Evolutionary conservation across 1,140 invertebrate genomes (phyloP).

Genomic region (roundworm (Caenorhabditis elegans)): WBcel235 BX284605.5:11091001-11091500

Average conservation of each 20-base stretch:
- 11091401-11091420: conserved; percentile 12
- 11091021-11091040: not conserved
- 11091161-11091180: not conserved
- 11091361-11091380: conserved; percentile 13
- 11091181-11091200: conserved; percentile 8
- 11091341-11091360: conserved; percentile 13
- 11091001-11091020: not conserved
- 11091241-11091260: conserved; percentile 8
- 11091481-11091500: not conserved
- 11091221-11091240: conserved; percentile 14
- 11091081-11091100: conserved; percentile 5
- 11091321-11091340: not conserved
- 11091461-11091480: conserved; percentile 46
- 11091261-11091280: conserved; percentile 23
- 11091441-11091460: conserved; percentile 46
- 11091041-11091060: not conserved
- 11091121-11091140: conserved; percentile 23
- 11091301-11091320: not conserved
- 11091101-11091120: conserved; percentile 2
- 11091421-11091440: conserved; percentile 22
- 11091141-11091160: conserved; percentile 9
- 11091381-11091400: conserved; percentile 16
- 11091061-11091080: not conserved
- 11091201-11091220: conserved; percentile 1
- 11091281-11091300: conserved; percentile 16